phyloP scores from a whole-genome alignment of 2,797 vertebrate species.

The Setipinna tenuifilis region DNA sequence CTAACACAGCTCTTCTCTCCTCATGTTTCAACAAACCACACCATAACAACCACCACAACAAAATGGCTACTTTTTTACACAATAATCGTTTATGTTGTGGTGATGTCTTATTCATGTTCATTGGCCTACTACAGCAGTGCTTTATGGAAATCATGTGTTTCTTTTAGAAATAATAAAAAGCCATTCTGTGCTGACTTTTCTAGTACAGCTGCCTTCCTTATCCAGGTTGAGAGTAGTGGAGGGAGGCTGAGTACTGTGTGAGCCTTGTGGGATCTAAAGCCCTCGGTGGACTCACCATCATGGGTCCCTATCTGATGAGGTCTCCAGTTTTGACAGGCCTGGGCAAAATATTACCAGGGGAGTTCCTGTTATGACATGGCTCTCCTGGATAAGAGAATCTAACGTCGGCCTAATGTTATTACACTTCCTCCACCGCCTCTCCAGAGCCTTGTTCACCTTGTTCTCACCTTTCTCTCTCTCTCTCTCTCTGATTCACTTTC shows the following conservation, averaged over 20 bases:
- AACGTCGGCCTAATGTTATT: constrained; percentile 5
- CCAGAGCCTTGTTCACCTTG: background rate
- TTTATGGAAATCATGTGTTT: no score
- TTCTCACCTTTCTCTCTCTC: background rate
- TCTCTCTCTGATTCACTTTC: background rate
- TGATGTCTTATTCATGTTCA: no score
- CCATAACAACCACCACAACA: no score
- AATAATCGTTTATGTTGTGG: no score
- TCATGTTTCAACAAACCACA: no score
- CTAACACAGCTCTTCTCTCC: no score
- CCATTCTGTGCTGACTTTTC: no score
- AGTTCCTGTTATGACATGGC: constrained; percentile 18
- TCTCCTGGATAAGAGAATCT: background rate
- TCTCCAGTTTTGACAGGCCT: background rate
- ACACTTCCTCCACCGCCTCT: background rate
- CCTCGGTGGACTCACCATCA: background rate
- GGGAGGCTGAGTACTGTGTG: background rate
- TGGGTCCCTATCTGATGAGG: background rate
- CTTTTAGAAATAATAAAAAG: no score
- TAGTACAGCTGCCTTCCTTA: no score
- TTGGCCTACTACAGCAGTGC: no score
- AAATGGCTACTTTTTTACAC: no score
- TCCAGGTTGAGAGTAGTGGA: no score
- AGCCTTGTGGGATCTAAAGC: background rate
- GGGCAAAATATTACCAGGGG: constrained; percentile 12